Conservation (phyloP, 2,888 invertebrate genomes). For the Heliconius hortense region DNA sequence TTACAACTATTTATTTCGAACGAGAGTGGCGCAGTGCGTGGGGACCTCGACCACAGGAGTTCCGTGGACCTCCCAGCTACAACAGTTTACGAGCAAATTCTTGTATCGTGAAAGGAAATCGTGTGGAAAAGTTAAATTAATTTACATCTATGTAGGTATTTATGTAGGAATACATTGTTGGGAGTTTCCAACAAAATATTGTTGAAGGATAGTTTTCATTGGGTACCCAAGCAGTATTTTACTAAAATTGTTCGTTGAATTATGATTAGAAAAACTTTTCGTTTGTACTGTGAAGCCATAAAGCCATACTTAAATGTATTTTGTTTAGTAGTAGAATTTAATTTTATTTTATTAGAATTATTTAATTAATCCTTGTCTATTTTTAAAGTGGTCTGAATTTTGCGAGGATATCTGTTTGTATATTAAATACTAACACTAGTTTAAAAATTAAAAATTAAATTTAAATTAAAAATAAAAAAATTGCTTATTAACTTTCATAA, state of each 20-base stretch:
- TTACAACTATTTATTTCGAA: conserved; percentile 50
- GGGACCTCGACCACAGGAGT: conserved; percentile 50
- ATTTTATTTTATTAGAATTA: too few relatives aligned
- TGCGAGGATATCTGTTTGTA: neutral
- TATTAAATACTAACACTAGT: neutral
- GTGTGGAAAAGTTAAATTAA: conserved; percentile 25
- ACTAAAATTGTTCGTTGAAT: neutral
- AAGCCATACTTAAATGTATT: too few relatives aligned
- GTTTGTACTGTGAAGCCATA: neutral
- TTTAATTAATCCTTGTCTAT: too few relatives aligned
- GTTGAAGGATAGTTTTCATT: neutral
- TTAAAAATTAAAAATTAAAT: neutral
- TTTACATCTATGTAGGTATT: conserved; percentile 9
- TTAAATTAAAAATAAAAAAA: too few relatives aligned
- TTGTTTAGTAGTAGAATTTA: too few relatives aligned
- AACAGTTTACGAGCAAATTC: conserved; percentile 31
- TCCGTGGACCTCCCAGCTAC: conserved; percentile 40
- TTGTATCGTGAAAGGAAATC: conserved; percentile 35
- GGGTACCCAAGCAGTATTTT: neutral
- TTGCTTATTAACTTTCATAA: neutral
- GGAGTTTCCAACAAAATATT: conserved; percentile 11
- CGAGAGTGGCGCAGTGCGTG: conserved; percentile 47
- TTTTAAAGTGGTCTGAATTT: too few relatives aligned
- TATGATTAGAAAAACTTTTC: neutral
- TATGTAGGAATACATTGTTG: neutral